These are phyloP conservation scores for Periophthalmodon schlosseri DNA, from an alignment of 2,113 vertebrate genomes.

Conservation along the genomic window DNA sequence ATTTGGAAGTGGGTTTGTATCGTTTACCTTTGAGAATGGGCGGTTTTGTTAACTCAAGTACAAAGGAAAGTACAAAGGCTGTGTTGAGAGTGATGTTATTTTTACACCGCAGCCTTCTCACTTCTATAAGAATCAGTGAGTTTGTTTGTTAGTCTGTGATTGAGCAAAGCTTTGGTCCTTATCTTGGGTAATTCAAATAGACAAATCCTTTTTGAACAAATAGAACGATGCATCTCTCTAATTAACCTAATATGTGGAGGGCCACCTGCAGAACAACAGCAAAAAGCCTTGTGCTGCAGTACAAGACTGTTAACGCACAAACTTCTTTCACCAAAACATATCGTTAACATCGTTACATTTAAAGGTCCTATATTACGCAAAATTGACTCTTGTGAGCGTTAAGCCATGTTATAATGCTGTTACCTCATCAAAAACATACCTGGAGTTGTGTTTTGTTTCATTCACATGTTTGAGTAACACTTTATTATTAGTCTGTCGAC, in stretches of 20 bases:
- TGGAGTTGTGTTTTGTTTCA: too few relatives aligned
- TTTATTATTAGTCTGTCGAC: too few relatives aligned
- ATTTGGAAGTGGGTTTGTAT: background rate
- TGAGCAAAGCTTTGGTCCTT: background rate
- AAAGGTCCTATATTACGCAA: too few relatives aligned
- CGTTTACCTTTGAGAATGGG: background rate
- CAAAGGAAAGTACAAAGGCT: conserved; percentile 7
- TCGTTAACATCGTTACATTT: too few relatives aligned
- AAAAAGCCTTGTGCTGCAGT: background rate
- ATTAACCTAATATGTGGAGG: background rate
- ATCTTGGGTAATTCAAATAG: background rate
- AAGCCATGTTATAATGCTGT: too few relatives aligned
- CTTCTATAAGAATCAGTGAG: background rate
- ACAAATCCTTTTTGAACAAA: background rate
- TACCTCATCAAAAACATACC: too few relatives aligned
- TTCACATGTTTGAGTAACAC: too few relatives aligned
- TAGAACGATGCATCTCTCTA: background rate
- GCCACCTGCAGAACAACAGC: background rate
- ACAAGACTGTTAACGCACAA: background rate
- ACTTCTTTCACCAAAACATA: background rate
- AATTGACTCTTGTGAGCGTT: too few relatives aligned
- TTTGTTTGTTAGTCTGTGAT: background rate
- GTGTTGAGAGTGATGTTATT: conserved; percentile 5
- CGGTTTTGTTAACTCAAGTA: conserved; percentile 1
- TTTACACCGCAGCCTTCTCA: background rate